Evolutionary conservation across 1,140 invertebrate species (phyloP).

Genomic region (Habropoda laboriosa): DNA sequence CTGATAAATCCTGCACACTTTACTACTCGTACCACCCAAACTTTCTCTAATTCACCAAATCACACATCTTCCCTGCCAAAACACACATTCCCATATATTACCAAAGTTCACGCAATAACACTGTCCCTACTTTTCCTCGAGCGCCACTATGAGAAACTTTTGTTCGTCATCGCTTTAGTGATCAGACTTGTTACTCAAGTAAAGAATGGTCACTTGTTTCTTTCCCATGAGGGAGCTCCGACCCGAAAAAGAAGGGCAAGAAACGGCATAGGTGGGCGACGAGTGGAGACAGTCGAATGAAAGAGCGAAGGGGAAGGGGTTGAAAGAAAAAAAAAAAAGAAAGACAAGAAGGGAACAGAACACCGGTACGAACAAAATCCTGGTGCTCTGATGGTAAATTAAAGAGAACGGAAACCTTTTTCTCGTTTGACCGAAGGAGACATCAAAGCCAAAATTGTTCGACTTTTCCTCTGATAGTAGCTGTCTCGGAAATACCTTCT

Average conservation of each 20-base stretch:
- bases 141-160: not conserved
- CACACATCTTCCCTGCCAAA: too few species aligned
- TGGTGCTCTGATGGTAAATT: constrained; percentile 45
- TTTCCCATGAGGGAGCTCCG: constrained; percentile 40
- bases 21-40: too few species aligned
- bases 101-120: too few species aligned
- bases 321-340: constrained; percentile 12
- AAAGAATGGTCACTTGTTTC: constrained; percentile 58
- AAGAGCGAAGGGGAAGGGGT: not conserved
- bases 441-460: constrained; percentile 46
- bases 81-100: too few species aligned
- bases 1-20: too few species aligned
- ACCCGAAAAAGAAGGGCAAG: constrained; percentile 42
- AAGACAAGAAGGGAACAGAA: constrained; percentile 22
- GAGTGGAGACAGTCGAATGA: constrained; percentile 24
- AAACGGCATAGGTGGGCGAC: constrained; percentile 2
- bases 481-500: constrained; percentile 5
- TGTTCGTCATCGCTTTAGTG: constrained; percentile 4
- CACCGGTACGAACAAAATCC: constrained; percentile 44
- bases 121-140: not conserved
- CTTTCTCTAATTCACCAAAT: too few species aligned
- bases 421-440: constrained; percentile 26
- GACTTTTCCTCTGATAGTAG: constrained; percentile 1
- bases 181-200: constrained; percentile 20
- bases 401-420: constrained; percentile 59